Percentiles rank a stretch among this genome's conserved stretches.
Evolutionary conservation across 2,797 vertebrate species (phyloP).

Genomic region (Centropyge bicolor): DNA sequence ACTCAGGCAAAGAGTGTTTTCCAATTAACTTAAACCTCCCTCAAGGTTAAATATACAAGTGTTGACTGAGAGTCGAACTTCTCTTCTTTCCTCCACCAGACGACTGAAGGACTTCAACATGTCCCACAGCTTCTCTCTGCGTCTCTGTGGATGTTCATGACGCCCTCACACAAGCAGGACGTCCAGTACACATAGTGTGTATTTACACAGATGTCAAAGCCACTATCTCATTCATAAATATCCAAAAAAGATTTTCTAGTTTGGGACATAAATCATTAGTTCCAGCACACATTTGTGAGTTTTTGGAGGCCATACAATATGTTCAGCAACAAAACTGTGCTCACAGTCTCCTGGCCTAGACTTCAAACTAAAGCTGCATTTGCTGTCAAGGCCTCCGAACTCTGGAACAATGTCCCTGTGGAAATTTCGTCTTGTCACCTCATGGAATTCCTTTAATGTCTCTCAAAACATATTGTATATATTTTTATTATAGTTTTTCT

Average conservation of each 20-base stretch:
- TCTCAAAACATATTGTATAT: too few relatives aligned
- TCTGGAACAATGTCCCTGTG: too few relatives aligned
- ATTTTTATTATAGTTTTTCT: too few relatives aligned
- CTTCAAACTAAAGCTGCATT: too few relatives aligned
- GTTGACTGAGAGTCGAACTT: constrained; percentile 67
- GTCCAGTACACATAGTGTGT: not conserved
- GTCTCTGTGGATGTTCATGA: constrained; percentile 9
- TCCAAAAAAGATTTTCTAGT: not conserved
- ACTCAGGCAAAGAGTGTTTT: constrained; percentile 78
- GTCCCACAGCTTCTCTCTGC: constrained; percentile 10
- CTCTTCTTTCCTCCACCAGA: constrained; percentile 48
- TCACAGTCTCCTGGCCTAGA: too few relatives aligned
- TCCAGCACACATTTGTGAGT: too few relatives aligned
- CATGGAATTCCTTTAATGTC: too few relatives aligned
- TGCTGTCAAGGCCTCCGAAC: too few relatives aligned
- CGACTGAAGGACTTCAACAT: constrained; percentile 22
- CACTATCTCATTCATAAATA: not conserved
- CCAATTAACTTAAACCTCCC: constrained; percentile 78
- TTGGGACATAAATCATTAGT: not conserved
- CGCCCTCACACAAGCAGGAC: not conserved
- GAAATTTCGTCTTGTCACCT: too few relatives aligned
- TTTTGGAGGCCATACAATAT: not conserved
- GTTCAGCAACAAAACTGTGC: not conserved
- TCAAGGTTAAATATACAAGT: constrained; percentile 80
- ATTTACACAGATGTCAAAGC: not conserved